phyloP scores from a whole-genome alignment of 1,140 invertebrate species.

The Hermatobates lingyangjiaoensis region DNA sequence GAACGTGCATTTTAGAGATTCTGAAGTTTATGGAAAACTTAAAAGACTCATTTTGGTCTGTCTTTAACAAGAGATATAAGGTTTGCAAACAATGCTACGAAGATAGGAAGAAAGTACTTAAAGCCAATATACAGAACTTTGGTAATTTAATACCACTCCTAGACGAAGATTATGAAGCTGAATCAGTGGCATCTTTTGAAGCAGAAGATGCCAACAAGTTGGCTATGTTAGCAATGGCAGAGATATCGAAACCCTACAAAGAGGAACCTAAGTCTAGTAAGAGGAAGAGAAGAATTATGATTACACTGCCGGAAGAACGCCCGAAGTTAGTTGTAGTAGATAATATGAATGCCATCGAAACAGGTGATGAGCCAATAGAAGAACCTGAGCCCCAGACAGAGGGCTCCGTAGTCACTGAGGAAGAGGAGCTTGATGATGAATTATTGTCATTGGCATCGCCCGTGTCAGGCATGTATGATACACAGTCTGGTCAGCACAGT shows the following conservation, averaged over 20 bases:
- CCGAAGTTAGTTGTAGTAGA: too few relatives aligned
- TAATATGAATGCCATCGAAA: too few relatives aligned
- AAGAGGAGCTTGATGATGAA: too few relatives aligned
- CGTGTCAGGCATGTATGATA: too few relatives aligned
- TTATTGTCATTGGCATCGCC: too few relatives aligned
- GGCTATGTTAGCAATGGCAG: neutral
- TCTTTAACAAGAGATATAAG: neutral
- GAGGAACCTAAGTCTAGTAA: neutral
- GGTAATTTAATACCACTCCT: neutral
- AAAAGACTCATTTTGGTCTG: neutral
- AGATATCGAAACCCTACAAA: neutral
- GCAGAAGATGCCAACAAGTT: neutral
- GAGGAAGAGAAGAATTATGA: neutral
- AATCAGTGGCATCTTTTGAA: neutral
- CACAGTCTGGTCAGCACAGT: too few relatives aligned
- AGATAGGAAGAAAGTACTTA: neutral
- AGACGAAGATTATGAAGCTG: neutral
- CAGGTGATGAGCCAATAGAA: too few relatives aligned
- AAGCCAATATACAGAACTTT: neutral
- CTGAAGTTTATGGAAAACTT: neutral
- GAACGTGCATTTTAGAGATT: neutral
- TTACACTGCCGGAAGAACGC: neutral
- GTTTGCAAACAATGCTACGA: neutral
- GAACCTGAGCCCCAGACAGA: too few relatives aligned
- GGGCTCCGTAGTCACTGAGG: too few relatives aligned